A percentile compares a stretch with the other conserved stretches of the same genome.
Evolutionary conservation across 2,888 invertebrate genomes (phyloP).

Genomic region (Augochlorella aurata): DNA sequence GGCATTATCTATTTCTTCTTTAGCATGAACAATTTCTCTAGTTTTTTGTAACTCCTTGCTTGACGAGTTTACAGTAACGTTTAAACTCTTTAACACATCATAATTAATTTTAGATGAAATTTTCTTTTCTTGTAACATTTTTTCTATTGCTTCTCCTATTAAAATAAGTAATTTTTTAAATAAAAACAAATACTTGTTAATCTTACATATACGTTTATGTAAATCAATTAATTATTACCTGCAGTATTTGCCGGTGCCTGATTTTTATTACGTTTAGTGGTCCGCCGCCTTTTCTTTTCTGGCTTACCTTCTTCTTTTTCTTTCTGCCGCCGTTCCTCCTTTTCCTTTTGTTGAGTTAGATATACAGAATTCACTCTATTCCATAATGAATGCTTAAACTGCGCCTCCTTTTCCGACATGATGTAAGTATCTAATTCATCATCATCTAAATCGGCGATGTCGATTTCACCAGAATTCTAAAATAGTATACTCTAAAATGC

Average conservation of each 20-base stretch:
- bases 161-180: conserved; percentile 16
- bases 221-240: conserved; percentile 72
- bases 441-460: conserved; percentile 92
- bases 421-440: conserved; percentile 94
- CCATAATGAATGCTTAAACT: conserved; percentile 93
- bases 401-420: conserved; percentile 90
- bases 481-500: neutral
- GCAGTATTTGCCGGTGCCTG: conserved; percentile 85
- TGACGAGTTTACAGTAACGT: conserved; percentile 73
- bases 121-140: conserved; percentile 97
- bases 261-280: conserved; percentile 85
- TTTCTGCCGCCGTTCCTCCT: conserved; percentile 90
- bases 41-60: conserved; percentile 55
- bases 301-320: conserved; percentile 94
- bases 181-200: neutral
- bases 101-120: conserved; percentile 99
- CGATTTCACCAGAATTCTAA: conserved; percentile 83
- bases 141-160: conserved; percentile 95
- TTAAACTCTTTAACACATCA: conserved; percentile 94
- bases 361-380: conserved; percentile 93
- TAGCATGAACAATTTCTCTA: conserved; percentile 36
- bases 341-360: conserved; percentile 92
- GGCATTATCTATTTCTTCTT: conserved; percentile 28
- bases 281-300: conserved; percentile 89
- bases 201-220: neutral